phyloP scores from a whole-genome alignment of 37 sponge, comb jelly and placozoan species.

The Beroe forskalii region DNA sequence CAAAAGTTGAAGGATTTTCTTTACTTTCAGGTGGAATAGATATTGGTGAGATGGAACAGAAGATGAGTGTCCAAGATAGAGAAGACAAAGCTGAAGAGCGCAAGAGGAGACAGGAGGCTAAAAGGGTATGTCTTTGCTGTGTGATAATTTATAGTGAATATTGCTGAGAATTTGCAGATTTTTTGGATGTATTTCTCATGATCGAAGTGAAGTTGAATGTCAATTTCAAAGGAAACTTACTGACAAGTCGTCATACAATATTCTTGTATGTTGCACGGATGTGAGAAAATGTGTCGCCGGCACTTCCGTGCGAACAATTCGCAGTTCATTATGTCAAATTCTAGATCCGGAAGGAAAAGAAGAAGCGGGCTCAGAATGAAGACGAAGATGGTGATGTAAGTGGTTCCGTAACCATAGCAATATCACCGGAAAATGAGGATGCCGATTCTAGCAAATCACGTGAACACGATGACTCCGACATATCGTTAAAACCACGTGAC shows the following conservation, averaged over 20 bases:
- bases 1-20: too few relatives aligned
- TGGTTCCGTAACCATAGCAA: not conserved
- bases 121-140: too few relatives aligned
- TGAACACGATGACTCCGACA: not conserved
- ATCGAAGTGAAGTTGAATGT: too few relatives aligned
- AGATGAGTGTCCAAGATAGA: conserved; percentile 11
- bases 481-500: not conserved
- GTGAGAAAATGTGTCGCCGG: too few relatives aligned
- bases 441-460: not conserved
- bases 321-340: too few relatives aligned
- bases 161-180: too few relatives aligned
- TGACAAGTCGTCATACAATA: too few relatives aligned
- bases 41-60: not conserved
- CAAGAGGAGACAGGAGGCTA: conserved; percentile 17
- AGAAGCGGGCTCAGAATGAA: not conserved
- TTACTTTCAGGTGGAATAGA: conserved; percentile 29
- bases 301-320: too few relatives aligned
- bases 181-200: too few relatives aligned
- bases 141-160: too few relatives aligned
- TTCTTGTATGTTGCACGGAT: too few relatives aligned
- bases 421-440: not conserved
- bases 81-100: not conserved
- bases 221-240: too few relatives aligned
- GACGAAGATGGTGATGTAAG: not conserved
- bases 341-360: not conserved